phyloP scores from a whole-genome alignment of 1,140 invertebrate genomes.

The Drosophila pallidifrons region DNA sequence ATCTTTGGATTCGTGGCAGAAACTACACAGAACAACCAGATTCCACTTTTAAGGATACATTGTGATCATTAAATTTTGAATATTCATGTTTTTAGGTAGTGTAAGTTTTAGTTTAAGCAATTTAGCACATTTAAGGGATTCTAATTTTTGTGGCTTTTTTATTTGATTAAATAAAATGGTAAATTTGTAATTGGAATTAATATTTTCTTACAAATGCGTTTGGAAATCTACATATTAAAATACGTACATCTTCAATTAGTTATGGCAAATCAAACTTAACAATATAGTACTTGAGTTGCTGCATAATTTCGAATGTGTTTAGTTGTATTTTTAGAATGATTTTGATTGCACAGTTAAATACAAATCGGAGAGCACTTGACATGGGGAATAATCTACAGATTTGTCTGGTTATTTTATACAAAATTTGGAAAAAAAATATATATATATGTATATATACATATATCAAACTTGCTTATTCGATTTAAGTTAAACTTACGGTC shows the following conservation, averaged over 20 bases:
- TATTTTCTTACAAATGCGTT: neutral
- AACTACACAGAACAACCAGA: neutral
- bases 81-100: slow-evolving; percentile 8
- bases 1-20: neutral
- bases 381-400: neutral
- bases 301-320: neutral
- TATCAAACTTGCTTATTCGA: neutral
- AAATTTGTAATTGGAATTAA: slow-evolving; percentile 13
- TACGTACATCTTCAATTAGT: neutral
- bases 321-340: neutral
- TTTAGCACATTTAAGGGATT: slow-evolving; percentile 21
- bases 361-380: slow-evolving; percentile 3
- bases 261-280: slow-evolving; percentile 6
- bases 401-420: neutral
- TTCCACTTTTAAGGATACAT: slow-evolving; percentile 11
- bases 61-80: slow-evolving; percentile 33
- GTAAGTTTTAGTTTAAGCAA: slow-evolving; percentile 12
- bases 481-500: slow-evolving; percentile 7
- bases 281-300: neutral
- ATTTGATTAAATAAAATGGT: slow-evolving; percentile 38
- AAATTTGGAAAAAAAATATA: neutral
- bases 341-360: slow-evolving; percentile 10
- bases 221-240: neutral
- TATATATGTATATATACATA: neutral
- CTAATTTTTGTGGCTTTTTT: slow-evolving; percentile 31